A percentile compares a stretch with the other conserved stretches of the same genome.
Evolutionary conservation across 2,113 vertebrate species (phyloP).

Genomic region (Myxocyprinus asiaticus): DNA sequence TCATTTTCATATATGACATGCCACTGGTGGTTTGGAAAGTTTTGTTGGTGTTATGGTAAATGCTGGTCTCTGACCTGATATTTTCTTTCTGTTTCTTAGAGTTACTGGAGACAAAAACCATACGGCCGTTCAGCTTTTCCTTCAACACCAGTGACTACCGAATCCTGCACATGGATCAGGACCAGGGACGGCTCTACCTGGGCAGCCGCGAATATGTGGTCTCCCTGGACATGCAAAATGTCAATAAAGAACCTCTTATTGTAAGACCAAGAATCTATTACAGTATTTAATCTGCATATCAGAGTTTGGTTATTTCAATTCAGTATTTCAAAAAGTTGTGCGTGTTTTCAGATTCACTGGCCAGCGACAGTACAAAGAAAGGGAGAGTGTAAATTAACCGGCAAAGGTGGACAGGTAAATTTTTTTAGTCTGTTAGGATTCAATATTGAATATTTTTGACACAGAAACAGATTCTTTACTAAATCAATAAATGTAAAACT

Average conservation of each 20-base stretch:
- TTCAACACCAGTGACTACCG: conserved; percentile 85
- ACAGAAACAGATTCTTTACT: not conserved
- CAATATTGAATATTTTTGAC: not conserved
- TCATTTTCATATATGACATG: not conserved
- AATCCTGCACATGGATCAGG: conserved; percentile 83
- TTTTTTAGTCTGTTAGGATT: conserved; percentile 3
- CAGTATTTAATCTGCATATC: too few species aligned
- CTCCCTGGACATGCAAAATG: conserved; percentile 83
- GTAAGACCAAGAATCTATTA: conserved; percentile 65
- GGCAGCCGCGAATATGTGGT: conserved; percentile 83
- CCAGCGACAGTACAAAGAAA: conserved; percentile 68
- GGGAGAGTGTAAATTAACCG: conserved; percentile 70
- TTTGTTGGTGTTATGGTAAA: not conserved
- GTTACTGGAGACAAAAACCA: conserved; percentile 66
- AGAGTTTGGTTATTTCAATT: too few species aligned
- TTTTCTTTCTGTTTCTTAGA: conserved; percentile 49
- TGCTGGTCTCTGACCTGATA: not conserved
- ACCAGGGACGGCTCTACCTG: conserved; percentile 83
- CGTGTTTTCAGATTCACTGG: conserved; percentile 70
- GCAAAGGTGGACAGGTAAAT: conserved; percentile 69
- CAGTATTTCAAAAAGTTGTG: not conserved
- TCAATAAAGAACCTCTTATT: conserved; percentile 85
- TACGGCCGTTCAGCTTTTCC: conserved; percentile 79
- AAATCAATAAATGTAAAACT: not conserved
- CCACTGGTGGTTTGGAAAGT: not conserved